Evolutionary conservation across 2,888 invertebrate genomes (phyloP).

Genomic region (Ptychoptera contaminata): DNA sequence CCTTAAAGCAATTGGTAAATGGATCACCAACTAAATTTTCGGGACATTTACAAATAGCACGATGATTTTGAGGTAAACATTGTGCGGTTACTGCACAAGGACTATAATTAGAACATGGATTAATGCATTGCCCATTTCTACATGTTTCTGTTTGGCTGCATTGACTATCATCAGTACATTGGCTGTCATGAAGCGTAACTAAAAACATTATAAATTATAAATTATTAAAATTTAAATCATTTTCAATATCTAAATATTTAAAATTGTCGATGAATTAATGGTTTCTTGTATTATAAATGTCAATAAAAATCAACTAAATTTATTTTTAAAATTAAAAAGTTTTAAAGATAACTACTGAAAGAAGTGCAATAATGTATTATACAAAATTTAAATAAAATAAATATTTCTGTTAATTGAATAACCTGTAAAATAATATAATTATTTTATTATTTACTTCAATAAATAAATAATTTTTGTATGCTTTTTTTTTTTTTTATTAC

Average conservation of each 20-base stretch:
- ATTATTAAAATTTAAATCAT: neutral
- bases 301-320: no score
- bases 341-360: no score
- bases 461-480: neutral
- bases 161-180: constrained; percentile 55
- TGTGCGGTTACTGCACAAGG: constrained; percentile 66
- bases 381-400: no score
- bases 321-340: constrained; percentile 8
- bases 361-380: no score
- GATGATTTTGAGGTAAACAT: constrained; percentile 60
- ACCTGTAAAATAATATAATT: no score
- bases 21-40: constrained; percentile 62
- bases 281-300: no score
- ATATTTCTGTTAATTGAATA: no score
- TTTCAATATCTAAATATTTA: constrained; percentile 8
- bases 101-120: constrained; percentile 50
- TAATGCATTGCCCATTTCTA: constrained; percentile 54
- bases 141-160: constrained; percentile 59
- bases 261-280: no score
- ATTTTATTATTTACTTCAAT: neutral
- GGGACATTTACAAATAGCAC: constrained; percentile 62
- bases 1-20: constrained; percentile 52
- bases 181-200: constrained; percentile 28
- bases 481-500: constrained; percentile 34
- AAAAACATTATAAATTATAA: constrained; percentile 5